These are phyloP conservation scores for Pseudomyrmex cubaensis DNA, from an alignment of 1,140 invertebrate genomes.

Conservation along the genomic window DNA sequence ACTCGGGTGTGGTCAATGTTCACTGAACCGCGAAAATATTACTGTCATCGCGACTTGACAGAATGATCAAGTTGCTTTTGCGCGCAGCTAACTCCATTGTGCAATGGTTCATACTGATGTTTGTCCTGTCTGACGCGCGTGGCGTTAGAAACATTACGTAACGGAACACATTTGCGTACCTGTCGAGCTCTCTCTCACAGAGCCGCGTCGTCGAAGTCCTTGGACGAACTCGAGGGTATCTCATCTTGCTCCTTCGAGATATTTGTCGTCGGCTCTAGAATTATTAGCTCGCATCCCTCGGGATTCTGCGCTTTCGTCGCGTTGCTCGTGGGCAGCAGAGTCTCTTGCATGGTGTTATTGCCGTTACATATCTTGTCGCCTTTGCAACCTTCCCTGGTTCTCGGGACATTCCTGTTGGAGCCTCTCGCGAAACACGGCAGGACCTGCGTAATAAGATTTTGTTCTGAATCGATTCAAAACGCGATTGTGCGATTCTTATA, in stretches of 20 bases:
- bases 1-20: too few species aligned
- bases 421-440: conserved; percentile 88
- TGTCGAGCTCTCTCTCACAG: conserved; percentile 32
- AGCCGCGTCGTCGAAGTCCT: conserved; percentile 65
- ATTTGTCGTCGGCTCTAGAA: conserved; percentile 74
- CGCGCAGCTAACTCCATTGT: neutral
- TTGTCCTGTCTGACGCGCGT: neutral
- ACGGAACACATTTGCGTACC: conserved; percentile 17
- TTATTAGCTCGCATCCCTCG: conserved; percentile 78
- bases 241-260: conserved; percentile 65
- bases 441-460: conserved; percentile 84
- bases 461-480: neutral
- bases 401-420: conserved; percentile 36
- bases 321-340: conserved; percentile 85
- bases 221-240: conserved; percentile 44
- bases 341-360: conserved; percentile 90
- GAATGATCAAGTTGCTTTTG: neutral
- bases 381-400: conserved; percentile 75
- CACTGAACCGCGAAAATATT: neutral
- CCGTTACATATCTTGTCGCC: conserved; percentile 91
- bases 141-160: neutral
- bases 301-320: conserved; percentile 68
- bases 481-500: too few species aligned
- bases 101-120: neutral
- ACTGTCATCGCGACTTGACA: neutral